These are phyloP conservation scores for Heliocidaris erythrogramma DNA, from an alignment of 35 echinoderm and acorn worm genomes.

Conservation along the genomic window DNA sequence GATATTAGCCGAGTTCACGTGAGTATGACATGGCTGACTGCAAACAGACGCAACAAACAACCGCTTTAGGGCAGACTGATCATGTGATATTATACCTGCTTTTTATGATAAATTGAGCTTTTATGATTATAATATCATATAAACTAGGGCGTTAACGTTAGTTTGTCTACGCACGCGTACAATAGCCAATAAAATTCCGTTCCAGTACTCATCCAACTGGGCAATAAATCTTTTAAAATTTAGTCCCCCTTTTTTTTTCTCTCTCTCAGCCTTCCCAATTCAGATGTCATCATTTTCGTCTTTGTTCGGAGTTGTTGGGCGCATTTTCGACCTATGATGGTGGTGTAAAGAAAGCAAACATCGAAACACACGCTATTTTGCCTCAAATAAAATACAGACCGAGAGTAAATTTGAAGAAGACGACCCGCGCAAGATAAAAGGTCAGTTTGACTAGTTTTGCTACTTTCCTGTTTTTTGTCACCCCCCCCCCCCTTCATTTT, in stretches of 20 bases:
- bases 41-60: background rate
- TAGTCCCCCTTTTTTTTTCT: no score
- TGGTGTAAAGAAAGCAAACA: background rate
- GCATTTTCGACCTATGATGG: background rate
- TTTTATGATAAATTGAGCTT: background rate
- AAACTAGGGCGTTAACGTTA: background rate
- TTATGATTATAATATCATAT: background rate
- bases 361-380: background rate
- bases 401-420: background rate
- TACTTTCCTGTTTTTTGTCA: background rate
- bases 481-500: background rate
- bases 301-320: background rate
- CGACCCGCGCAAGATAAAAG: background rate
- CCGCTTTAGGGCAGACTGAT: background rate
- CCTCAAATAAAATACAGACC: background rate
- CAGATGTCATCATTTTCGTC: background rate
- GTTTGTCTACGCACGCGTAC: background rate
- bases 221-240: background rate
- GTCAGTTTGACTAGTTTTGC: background rate
- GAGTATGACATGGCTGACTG: background rate
- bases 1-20: background rate
- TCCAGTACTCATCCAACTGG: background rate
- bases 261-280: background rate
- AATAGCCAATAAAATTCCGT: background rate
- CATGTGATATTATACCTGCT: background rate